Evolutionary conservation across 2,888 invertebrate species (phyloP).

Genomic region (Mesorhabditis belari): DNA sequence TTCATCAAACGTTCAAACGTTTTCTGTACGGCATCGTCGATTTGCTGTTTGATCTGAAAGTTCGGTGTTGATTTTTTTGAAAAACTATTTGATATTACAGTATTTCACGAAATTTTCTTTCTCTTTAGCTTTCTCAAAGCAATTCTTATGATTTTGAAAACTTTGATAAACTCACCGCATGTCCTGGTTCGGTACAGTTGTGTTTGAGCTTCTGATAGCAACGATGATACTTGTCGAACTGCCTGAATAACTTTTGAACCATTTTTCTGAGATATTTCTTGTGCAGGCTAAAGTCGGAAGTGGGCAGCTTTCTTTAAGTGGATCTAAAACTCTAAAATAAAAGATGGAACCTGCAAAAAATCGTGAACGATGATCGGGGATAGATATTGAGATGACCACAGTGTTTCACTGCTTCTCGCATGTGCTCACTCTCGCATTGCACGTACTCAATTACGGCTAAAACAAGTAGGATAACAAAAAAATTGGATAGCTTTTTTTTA

Average conservation of each 20-base stretch:
- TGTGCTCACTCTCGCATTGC: background rate
- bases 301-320: too few species aligned
- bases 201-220: background rate
- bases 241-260: background rate
- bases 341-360: background rate
- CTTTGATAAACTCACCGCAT: background rate
- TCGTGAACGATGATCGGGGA: background rate
- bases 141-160: too few species aligned
- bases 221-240: background rate
- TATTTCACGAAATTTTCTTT: too few species aligned
- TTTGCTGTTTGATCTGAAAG: background rate
- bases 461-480: background rate
- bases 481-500: too few species aligned
- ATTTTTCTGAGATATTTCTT: too few species aligned
- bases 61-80: background rate
- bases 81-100: too few species aligned
- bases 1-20: background rate
- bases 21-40: background rate
- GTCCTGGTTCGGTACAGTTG: background rate
- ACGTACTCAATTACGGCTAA: background rate
- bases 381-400: background rate
- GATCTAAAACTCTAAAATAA: background rate
- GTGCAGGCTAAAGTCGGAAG: too few species aligned
- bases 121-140: too few species aligned
- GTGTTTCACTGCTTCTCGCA: background rate